Base-by-base conservation (phyloP, 2,113 vertebrate genomes). In the Zosterops pallidus region DNA sequence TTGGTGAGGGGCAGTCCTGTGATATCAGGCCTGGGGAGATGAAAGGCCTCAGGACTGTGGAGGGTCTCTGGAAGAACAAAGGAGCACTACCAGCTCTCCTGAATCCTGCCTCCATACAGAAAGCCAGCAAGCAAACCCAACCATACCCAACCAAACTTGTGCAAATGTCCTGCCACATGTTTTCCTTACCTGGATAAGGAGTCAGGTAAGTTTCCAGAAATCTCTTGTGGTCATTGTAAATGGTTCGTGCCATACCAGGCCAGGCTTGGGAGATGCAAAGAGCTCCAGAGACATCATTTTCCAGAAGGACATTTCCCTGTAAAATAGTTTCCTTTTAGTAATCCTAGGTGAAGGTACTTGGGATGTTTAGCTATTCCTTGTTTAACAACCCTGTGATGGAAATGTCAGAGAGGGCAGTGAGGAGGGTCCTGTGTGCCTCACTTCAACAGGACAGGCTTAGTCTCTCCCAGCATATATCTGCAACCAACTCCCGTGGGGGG, bases 211-310 rank as follows among this genome's bases (percentile, higher is more conserved):
- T 98, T 93, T 98, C 97, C 37, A 97, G 83, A 89, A 98, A 98
- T 75, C 98, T 98, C 93, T 98, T 96, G 89, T 98, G 98, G 95
- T 98, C 57, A 19, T 98, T 98, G 64, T 98, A 98, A 94, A 98
- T 98, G 22, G 97, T 98, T 70, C 97, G 94, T 90, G 98, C 98
- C 97, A 98, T 98, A 28, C 98, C 98, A 6, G 98, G 98, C 98
- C 98, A 98, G 13, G 98, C 97, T 95, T 97, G 96, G 29, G 98
- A 95, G n/a, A 98, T 97, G 83, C 98, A 98, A 89, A 98, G 97
- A 63, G 98, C 98, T 96, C 98, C 98, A 31, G 98, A 98, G 20
- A 88, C 53, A 35, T 96, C 50, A 44, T 98, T 98, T 91, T 94
- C 92, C n/a, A 88, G 95, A 93, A 98, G 78, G 56, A 94, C 53